Percentiles rank a stretch among this genome's conserved stretches.
These are phyloP conservation scores for Callimorpha dominula DNA, from an alignment of 2,888 invertebrate genomes.

Conservation along the genomic window DNA sequence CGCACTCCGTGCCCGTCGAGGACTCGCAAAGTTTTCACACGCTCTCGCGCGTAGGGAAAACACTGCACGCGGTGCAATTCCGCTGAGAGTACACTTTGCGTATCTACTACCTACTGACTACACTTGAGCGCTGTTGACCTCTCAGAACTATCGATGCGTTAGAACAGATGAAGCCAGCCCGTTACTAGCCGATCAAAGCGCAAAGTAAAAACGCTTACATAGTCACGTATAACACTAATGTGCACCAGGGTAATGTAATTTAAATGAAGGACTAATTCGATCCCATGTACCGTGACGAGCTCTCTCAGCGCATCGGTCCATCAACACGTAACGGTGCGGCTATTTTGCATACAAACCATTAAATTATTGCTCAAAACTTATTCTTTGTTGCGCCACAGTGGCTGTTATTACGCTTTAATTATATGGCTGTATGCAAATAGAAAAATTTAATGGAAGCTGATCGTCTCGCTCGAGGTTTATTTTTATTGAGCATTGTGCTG, in stretches of 20 bases:
- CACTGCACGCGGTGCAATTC: slow-evolving; percentile 48
- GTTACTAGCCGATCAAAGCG: slow-evolving; percentile 65
- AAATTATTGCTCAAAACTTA: slow-evolving; percentile 87
- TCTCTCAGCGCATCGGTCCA: slow-evolving; percentile 81
- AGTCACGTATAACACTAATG: slow-evolving; percentile 75
- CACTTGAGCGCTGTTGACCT: slow-evolving; percentile 65
- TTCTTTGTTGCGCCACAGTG: slow-evolving; percentile 85
- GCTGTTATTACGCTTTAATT: slow-evolving; percentile 85
- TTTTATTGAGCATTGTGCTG: slow-evolving; percentile 75
- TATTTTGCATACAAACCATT: slow-evolving; percentile 87
- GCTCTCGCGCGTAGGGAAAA: slow-evolving; percentile 71
- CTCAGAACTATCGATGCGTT: slow-evolving; percentile 68
- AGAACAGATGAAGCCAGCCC: slow-evolving; percentile 57
- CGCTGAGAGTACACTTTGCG: slow-evolving; percentile 42
- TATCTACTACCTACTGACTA: neutral
- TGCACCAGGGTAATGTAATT: slow-evolving; percentile 80
- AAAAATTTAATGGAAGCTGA: slow-evolving; percentile 81
- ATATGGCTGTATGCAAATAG: slow-evolving; percentile 84
- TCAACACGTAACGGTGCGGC: slow-evolving; percentile 84
- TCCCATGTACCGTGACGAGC: slow-evolving; percentile 83
- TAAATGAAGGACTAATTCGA: slow-evolving; percentile 85
- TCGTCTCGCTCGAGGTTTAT: slow-evolving; percentile 72
- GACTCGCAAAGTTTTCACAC: slow-evolving; percentile 81
- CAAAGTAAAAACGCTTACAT: slow-evolving; percentile 66
- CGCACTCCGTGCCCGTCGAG: slow-evolving; percentile 66